phyloP scores from a whole-genome alignment of 2,888 invertebrate species.

The Clitarchus hookeri region DNA sequence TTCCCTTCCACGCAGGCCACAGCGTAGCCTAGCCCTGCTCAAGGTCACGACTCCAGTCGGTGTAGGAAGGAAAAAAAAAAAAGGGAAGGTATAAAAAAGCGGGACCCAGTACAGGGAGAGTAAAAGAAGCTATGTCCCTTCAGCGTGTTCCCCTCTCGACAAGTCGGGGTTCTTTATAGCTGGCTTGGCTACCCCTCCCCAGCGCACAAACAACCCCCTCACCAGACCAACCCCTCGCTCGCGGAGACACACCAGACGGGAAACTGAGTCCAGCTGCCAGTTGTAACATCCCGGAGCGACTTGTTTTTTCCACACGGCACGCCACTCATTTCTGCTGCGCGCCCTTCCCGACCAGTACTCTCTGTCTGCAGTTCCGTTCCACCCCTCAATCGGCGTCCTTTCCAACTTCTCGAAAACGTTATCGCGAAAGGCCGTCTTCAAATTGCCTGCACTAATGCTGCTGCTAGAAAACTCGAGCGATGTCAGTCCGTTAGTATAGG shows the following conservation, averaged over 20 bases:
- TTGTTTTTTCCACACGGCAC: too few species aligned
- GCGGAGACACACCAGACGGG: not conserved
- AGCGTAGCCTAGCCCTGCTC: not conserved
- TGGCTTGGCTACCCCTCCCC: too few species aligned
- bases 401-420: too few species aligned
- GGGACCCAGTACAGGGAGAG: not conserved
- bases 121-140: not conserved
- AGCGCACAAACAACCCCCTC: too few species aligned
- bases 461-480: too few species aligned
- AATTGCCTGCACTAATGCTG: too few species aligned
- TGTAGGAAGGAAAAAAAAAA: not conserved
- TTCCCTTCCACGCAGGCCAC: not conserved
- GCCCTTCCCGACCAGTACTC: too few species aligned
- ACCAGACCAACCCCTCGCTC: not conserved
- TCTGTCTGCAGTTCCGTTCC: too few species aligned
- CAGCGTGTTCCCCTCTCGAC: not conserved
- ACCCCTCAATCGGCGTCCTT: too few species aligned
- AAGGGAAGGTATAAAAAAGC: conserved; percentile 5
- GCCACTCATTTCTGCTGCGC: too few species aligned
- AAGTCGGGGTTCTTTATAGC: not conserved
- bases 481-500: too few species aligned
- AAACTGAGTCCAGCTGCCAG: not conserved
- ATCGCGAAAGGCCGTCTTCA: too few species aligned
- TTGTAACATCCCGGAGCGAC: not conserved
- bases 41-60: not conserved